Evolutionary conservation across 2,888 invertebrate genomes (phyloP), one percentile per base, ranked within the genome.

Genomic region (Onchidella celtica): DNA sequence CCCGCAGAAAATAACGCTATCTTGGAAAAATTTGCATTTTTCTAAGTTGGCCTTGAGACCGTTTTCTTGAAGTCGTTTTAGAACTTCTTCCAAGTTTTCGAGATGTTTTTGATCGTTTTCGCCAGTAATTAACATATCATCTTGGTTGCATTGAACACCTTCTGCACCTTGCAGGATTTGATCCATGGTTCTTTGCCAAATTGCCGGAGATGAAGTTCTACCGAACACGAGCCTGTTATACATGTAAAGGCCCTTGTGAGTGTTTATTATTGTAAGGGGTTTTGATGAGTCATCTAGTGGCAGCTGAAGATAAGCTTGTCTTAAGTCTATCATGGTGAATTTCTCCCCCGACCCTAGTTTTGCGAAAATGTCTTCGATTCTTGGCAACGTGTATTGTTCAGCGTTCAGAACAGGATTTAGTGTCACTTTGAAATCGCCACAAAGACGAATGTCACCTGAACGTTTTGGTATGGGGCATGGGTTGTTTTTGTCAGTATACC

Each of bases 111-210:
- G 84, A 69, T 24, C 87, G 85, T n/a, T n/a, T n/a, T n/a, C n/a
- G n/a, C n/a, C n/a, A n/a, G n/a, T n/a, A n/a, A n/a, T n/a, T n/a
- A n/a, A n/a, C n/a, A n/a, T n/a, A 61, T 89, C 87, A 75, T 89
- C 88, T 24, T 86, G 68, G 40, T 84, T 85, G 11, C 63, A 77
- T n/a, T 75, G 68, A 3, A 85, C 83, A 2, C 36, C 61, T 0
- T 77, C 66, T 4, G 87, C 68, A 4, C 86, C 86, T 14, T 65
- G 68, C 38, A 87, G 59, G 11, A 85, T 36, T 0, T 79, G 55
- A 17, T 89, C 88, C 86, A 88, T 87, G n/a, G 80, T 79, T 0
- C 66, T 2, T 59, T 88, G 87, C 73, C 85, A 86, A 17, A 86
- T 77, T 9, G 40, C 82, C 14, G 84, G 83, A 3, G 86, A 83